Base-by-base conservation (phyloP, 2,113 vertebrate genomes). In the Burhinus bistriatus region DNA sequence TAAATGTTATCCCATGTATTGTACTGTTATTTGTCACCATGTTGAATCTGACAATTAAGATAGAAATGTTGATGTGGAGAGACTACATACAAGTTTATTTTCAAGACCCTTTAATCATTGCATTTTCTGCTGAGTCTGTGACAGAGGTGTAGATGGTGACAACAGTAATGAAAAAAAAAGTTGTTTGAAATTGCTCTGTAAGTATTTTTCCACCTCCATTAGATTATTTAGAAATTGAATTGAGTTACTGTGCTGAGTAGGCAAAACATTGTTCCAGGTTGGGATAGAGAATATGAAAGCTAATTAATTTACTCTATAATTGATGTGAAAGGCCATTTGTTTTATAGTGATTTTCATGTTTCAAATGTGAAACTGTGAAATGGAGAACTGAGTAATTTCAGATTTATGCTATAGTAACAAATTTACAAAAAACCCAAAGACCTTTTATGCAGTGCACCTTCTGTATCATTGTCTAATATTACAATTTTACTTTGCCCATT, bases 171-270 rank as follows among this genome's bases (percentile, higher is more conserved):
- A 75, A 91, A 92, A 82, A 57, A 57, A 29, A 78, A 64, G 64
- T 80, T 79, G 34, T 87, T 91, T 85, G 38, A 94, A 94, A 72
- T 36, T 79, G 58, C n/a, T 65, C 49, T 91, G 19, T 55, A 93
- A 82, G 25, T 82, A 84, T 87, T 96, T 93, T 94, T 83, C 49
- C 17, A 69, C 36, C 32, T 82, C 45, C 30, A 51, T 87, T 85
- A 40, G 59, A 32, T 93, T 71, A 89, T 89, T 90, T 89, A 73
- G 69, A 95, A 84, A 91, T 89, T 72, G 54, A 89, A 89, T 90
- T 72, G 61, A 87, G 40, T 94, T 94, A 51, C 13, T 8, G 9
- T 78, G 57, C 86, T 91, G 52, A 89, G 27, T 61, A 85, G 77
- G 58, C 66, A 93, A 83, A 83, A 62, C 9, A 0, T 49, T 83